A percentile compares a stretch with the other conserved stretches of the same genome.
phyloP scores from a whole-genome alignment of 2,888 invertebrate genomes.

The Abrostola tripartita region DNA sequence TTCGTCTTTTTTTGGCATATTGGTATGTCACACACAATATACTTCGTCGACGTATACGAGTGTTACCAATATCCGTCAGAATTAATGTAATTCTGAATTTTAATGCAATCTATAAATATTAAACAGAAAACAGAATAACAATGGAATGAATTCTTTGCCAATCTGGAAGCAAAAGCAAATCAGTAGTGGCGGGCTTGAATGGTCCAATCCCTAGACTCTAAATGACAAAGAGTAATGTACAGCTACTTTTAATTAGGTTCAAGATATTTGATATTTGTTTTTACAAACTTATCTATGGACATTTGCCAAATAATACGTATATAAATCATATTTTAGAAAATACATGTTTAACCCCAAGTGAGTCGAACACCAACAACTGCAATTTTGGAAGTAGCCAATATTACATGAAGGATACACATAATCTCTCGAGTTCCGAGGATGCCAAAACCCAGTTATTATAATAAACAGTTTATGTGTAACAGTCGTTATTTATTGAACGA shows the following conservation, averaged over 20 bases:
- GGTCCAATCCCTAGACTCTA: neutral
- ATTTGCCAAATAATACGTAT: too few species aligned
- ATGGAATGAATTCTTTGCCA: constrained; percentile 1
- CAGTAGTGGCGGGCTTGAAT: neutral
- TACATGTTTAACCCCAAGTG: too few species aligned
- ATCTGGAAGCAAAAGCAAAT: constrained; percentile 1
- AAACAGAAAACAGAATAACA: neutral
- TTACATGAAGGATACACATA: constrained; percentile 35
- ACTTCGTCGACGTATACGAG: too few species aligned
- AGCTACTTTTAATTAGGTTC: neutral
- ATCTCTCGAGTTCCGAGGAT: constrained; percentile 17
- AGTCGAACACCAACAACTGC: neutral
- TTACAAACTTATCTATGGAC: too few species aligned
- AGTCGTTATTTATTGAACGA: constrained; percentile 24
- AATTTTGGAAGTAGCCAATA: constrained; percentile 22
- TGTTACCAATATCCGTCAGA: neutral
- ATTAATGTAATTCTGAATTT: neutral
- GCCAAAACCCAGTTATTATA: constrained; percentile 25
- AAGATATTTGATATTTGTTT: too few species aligned
- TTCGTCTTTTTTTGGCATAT: too few species aligned
- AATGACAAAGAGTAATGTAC: neutral
- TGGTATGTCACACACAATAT: too few species aligned
- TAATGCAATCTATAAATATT: neutral
- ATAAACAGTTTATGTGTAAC: constrained; percentile 31
- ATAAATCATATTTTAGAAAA: too few species aligned